Evolutionary conservation across 2,113 vertebrate genomes (phyloP).

Genomic region (Scalopus aquaticus): DNA sequence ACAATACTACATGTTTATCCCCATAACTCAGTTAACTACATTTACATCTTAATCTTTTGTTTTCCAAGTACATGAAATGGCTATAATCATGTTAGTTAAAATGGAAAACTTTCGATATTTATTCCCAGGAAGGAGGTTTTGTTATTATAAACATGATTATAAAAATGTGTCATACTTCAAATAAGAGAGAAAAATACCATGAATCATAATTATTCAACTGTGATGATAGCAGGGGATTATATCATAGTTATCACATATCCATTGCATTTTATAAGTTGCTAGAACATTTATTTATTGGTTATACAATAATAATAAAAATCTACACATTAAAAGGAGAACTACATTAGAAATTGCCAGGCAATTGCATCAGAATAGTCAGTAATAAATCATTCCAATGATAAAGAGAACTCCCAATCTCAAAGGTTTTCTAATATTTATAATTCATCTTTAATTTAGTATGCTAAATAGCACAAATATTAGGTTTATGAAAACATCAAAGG

Average conservation of each 20-base stretch:
- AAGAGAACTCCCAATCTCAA: background rate
- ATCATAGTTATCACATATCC: background rate
- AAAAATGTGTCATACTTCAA: background rate
- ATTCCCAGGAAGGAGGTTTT: background rate
- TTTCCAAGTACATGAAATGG: background rate
- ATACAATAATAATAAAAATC: background rate
- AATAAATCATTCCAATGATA: background rate
- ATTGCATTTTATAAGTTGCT: slow-evolving; percentile 17
- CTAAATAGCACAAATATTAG: slow-evolving; percentile 22
- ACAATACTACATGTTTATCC: slow-evolving; percentile 33
- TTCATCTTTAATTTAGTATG: slow-evolving; percentile 22
- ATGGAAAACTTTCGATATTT: slow-evolving; percentile 1
- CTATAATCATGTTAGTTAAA: background rate
- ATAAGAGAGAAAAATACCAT: background rate
- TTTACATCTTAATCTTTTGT: background rate
- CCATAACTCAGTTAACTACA: slow-evolving; percentile 45
- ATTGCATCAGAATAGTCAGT: background rate
- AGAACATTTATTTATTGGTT: background rate
- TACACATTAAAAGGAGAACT: background rate
- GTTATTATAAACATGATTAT: slow-evolving; percentile 51
- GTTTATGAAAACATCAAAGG: slow-evolving; percentile 18
- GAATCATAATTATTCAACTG: slow-evolving; percentile 2
- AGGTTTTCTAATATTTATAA: slow-evolving; percentile 23
- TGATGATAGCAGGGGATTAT: background rate
- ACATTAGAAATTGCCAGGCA: background rate